Conservation (phyloP, 2,797 vertebrate species). For the Diplodus sargus region DNA sequence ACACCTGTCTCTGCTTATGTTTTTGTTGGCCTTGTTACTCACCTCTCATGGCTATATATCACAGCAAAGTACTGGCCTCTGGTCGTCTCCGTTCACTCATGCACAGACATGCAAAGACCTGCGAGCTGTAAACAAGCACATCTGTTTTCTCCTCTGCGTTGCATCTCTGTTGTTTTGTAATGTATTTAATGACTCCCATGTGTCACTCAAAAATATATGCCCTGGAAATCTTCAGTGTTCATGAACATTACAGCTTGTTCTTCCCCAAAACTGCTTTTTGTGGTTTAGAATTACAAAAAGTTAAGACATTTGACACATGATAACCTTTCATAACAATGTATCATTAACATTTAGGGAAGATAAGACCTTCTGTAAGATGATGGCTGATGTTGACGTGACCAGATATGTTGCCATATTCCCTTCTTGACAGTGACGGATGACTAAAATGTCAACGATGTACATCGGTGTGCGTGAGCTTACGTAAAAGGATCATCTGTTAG, state of each 20-base stretch:
- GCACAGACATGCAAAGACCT: constrained; percentile 37
- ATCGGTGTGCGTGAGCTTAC: not conserved
- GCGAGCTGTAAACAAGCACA: constrained; percentile 41
- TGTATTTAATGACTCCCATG: constrained; percentile 41
- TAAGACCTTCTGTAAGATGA: constrained; percentile 20
- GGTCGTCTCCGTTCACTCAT: constrained; percentile 11
- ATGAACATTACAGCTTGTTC: constrained; percentile 17
- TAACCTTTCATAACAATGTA: constrained; percentile 21
- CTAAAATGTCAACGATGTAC: constrained; percentile 34
- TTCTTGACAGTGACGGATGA: constrained; percentile 24
- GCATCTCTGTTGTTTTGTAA: constrained; percentile 37
- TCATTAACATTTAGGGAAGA: constrained; percentile 21
- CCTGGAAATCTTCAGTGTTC: not conserved
- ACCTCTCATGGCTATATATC: constrained; percentile 17
- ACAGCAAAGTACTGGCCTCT: not conserved
- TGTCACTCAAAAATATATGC: constrained; percentile 3
- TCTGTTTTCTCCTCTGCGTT: constrained; percentile 37
- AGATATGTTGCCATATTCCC: constrained; percentile 19
- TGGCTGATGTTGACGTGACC: constrained; percentile 22
- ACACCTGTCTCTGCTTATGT: not conserved
- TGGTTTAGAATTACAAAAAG: constrained; percentile 25
- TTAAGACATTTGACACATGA: constrained; percentile 29
- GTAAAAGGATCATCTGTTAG: constrained; percentile 48
- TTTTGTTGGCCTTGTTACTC: constrained; percentile 16
- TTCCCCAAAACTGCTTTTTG: constrained; percentile 17